These are phyloP conservation scores for Saturnia pavonia DNA, from an alignment of 2,888 invertebrate genomes.

Conservation along the genomic window DNA sequence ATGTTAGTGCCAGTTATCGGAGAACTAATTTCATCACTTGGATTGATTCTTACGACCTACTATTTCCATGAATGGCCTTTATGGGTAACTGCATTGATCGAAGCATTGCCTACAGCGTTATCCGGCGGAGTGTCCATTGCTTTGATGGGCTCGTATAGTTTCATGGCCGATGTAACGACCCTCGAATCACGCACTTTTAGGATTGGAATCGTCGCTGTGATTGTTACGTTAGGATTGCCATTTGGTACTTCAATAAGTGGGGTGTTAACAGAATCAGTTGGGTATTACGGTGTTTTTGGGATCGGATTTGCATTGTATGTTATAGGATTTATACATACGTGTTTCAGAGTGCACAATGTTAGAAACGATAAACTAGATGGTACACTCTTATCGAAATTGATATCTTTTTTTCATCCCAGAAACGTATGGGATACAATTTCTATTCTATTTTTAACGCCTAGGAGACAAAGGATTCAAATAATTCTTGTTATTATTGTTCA, in stretches of 20 bases:
- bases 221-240: constrained; percentile 75
- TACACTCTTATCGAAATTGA: constrained; percentile 45
- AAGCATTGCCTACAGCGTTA: constrained; percentile 79
- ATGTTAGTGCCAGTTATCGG: constrained; percentile 81
- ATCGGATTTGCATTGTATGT: constrained; percentile 55
- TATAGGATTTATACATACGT: constrained; percentile 62
- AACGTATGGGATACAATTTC: constrained; percentile 70
- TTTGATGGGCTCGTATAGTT: constrained; percentile 82
- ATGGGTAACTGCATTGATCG: constrained; percentile 77
- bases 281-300: constrained; percentile 72
- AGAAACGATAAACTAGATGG: constrained; percentile 51
- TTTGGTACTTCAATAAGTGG: constrained; percentile 78
- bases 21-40: constrained; percentile 74
- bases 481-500: constrained; percentile 66
- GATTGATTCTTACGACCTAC: constrained; percentile 77
- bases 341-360: constrained; percentile 62
- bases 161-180: constrained; percentile 82
- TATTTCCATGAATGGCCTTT: constrained; percentile 81
- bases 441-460: constrained; percentile 54
- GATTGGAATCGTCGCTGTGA: constrained; percentile 81
- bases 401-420: constrained; percentile 59
- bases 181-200: constrained; percentile 82
- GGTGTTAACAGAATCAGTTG: constrained; percentile 66
- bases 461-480: constrained; percentile 51
- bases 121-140: constrained; percentile 82